Evolutionary conservation across 2,113 vertebrate genomes (phyloP), one percentile per base, ranked within the genome.

Genomic region (Colossoma macropomum): DNA sequence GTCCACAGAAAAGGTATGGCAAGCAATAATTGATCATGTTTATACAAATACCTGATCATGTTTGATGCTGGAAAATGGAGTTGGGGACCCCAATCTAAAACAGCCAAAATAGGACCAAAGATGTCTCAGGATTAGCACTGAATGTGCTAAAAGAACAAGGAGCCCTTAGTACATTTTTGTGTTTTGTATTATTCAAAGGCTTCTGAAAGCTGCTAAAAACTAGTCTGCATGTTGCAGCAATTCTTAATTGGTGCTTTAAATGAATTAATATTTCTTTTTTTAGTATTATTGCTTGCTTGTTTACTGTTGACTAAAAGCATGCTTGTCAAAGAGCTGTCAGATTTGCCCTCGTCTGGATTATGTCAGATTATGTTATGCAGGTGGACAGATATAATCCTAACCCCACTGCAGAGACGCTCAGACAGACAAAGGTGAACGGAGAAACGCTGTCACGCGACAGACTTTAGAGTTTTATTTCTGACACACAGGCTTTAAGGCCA

Each of bases 311-410:
- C 48, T 52, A 56, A 52, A 50, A 52, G 30, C 13, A 3, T 45
- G 28, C n/a, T 23, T 30, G 62, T 45, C 45, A 54, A 66, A 32
- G 32, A 34, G 56, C 32, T 56, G 59, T 45, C 75, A 68, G 70
- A 68, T 68, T 78, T 79, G 19, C 41, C 69, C 23, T 70, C 27
- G 56, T 63, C 59, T 72, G 85, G 81, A 87, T 89, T 87, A 85
- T 1, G 66, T 84, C 81, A 72, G 79, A 81, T 79, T 80, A 83
- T 62, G 27, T 23, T 62, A 11, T 19, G 21, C 41, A 78, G 69
- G 82, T 80, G 76, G 81, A 70, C 62, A 71, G 85, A 91, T 89
- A 91, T 91, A 92, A 84, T 80, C 86, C 75, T 87, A 83, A 71
- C 86, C 89, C 73, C 63, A 76, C 83, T 62, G 32, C 63, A 84